Conservation (phyloP, 2,113 vertebrate species). For the Platichthys flesus region DNA sequence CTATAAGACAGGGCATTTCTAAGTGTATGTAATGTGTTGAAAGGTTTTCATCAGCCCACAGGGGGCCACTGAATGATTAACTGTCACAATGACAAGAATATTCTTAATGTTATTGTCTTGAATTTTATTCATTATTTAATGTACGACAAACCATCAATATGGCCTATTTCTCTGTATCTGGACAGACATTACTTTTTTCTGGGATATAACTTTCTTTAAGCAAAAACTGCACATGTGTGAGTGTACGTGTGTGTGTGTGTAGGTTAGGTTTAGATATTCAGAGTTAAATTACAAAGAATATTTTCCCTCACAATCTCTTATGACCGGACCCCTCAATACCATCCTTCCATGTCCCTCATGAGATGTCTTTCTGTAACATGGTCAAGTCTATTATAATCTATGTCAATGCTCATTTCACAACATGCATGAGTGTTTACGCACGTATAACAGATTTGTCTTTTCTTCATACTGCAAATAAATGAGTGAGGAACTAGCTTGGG, state of each 20-base stretch:
- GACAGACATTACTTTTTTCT: neutral
- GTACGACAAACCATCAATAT: neutral
- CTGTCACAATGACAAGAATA: neutral
- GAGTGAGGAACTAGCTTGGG: too few relatives aligned
- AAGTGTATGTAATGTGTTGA: neutral
- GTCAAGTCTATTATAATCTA: slow-evolving; percentile 1
- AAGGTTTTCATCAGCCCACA: neutral
- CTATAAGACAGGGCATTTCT: neutral
- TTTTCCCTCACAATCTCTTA: too few relatives aligned
- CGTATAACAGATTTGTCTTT: too few relatives aligned
- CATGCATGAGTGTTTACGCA: slow-evolving; percentile 31
- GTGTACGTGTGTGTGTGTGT: too few relatives aligned
- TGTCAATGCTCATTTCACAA: slow-evolving; percentile 31
- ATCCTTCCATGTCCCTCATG: too few relatives aligned
- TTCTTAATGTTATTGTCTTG: neutral
- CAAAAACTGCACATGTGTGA: too few relatives aligned
- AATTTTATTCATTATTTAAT: neutral
- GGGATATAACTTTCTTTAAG: neutral
- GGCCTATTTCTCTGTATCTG: neutral
- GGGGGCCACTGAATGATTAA: neutral
- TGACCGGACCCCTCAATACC: too few relatives aligned
- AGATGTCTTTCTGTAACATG: slow-evolving; percentile 11
- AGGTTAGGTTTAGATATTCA: too few relatives aligned
- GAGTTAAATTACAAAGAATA: too few relatives aligned
- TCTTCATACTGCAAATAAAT: too few relatives aligned